These are phyloP conservation scores for Erethizon dorsatum DNA, from an alignment of 2,797 vertebrate species.

Conservation along the genomic window DNA sequence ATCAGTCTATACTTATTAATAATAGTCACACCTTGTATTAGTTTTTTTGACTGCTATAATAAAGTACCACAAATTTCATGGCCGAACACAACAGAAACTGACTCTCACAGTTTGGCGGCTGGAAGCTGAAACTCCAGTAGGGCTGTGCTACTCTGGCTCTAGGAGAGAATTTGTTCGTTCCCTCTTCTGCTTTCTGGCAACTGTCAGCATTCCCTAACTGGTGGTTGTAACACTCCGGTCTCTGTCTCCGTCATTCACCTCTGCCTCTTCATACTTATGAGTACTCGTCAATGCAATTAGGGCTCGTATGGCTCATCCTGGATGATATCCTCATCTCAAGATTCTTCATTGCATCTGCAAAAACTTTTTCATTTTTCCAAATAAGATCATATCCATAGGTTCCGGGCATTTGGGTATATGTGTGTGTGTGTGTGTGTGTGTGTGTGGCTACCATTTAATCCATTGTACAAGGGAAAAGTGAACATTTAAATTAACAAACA, in stretches of 20 bases:
- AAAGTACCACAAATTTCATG: background rate
- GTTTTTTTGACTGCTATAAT: background rate
- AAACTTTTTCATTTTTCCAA: background rate
- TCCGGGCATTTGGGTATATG: background rate
- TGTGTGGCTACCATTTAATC: too few species aligned
- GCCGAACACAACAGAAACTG: background rate
- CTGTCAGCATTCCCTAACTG: background rate
- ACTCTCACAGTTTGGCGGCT: background rate
- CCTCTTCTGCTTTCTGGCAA: background rate
- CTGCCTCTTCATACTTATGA: background rate
- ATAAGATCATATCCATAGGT: background rate
- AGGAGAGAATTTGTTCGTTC: background rate
- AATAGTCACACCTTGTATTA: background rate
- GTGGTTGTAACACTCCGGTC: background rate
- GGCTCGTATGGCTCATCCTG: background rate
- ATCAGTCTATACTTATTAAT: background rate
- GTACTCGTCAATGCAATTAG: background rate
- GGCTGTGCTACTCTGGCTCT: background rate
- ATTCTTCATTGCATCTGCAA: slow-evolving; percentile 22
- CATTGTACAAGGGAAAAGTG: background rate
- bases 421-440: background rate
- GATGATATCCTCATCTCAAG: background rate
- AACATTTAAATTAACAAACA: background rate
- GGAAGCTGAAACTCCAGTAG: background rate
- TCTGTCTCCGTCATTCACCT: background rate